These are phyloP conservation scores for Acleris holmiana DNA, from an alignment of 2,888 invertebrate genomes.

Conservation along the genomic window DNA sequence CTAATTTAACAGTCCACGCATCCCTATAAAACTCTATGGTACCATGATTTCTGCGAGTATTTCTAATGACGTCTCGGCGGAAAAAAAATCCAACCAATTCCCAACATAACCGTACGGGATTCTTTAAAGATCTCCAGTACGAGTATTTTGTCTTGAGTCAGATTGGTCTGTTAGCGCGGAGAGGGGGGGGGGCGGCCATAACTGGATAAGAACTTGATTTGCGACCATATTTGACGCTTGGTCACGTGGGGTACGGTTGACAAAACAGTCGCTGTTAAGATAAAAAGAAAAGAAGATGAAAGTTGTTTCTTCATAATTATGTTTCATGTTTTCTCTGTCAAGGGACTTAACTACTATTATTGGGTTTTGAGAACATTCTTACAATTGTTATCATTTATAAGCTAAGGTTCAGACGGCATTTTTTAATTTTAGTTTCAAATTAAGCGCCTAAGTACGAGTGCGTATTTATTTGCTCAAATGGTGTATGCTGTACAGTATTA, in stretches of 20 bases:
- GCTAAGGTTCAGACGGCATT: no score
- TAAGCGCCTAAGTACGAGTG: no score
- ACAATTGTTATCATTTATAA: no score
- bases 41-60: background rate
- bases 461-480: no score
- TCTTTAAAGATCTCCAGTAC: background rate
- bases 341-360: no score
- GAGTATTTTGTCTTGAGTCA: background rate
- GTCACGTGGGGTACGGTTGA: constrained; percentile 6
- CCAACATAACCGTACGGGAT: background rate
- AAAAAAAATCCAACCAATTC: background rate
- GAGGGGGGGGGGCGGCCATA: background rate
- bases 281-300: no score
- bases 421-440: no score
- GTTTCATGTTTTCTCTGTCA: no score
- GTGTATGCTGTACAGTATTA: no score
- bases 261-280: background rate
- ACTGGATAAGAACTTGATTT: constrained; percentile 23
- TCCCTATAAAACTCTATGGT: background rate
- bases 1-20: background rate
- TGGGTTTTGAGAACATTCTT: no score
- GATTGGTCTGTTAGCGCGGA: background rate
- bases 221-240: constrained; percentile 8
- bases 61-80: background rate
- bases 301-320: no score